phyloP scores from a whole-genome alignment of 2,797 vertebrate genomes.

The Sebastes taczanowskii region DNA sequence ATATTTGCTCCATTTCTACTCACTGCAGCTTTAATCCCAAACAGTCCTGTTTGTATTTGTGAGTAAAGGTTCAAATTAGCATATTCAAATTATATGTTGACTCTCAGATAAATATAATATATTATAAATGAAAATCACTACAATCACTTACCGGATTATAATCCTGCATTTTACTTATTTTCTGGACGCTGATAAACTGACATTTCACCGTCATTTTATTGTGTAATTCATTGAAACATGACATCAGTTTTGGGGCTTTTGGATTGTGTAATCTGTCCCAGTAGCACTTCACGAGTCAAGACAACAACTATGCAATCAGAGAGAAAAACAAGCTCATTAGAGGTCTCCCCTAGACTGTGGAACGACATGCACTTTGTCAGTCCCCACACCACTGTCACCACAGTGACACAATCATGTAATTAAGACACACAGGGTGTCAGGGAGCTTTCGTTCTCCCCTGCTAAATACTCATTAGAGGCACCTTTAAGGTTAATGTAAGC shows the following conservation, averaged over 20 bases:
- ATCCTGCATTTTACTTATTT: neutral
- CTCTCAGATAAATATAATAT: neutral
- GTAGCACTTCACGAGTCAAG: slow-evolving; percentile 46
- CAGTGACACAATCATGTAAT: slow-evolving; percentile 78
- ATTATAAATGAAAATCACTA: neutral
- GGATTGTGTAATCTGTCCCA: slow-evolving; percentile 48
- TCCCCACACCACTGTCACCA: slow-evolving; percentile 74
- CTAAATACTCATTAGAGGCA: slow-evolving; percentile 77
- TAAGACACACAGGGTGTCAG: slow-evolving; percentile 68
- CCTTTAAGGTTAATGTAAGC: slow-evolving; percentile 78
- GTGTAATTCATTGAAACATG: neutral
- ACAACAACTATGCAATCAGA: slow-evolving; percentile 64
- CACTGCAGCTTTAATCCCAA: neutral
- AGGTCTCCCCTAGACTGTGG: slow-evolving; percentile 55
- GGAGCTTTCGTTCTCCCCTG: slow-evolving; percentile 70
- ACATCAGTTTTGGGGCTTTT: neutral
- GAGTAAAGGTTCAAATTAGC: neutral
- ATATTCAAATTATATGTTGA: neutral
- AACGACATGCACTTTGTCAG: slow-evolving; percentile 57
- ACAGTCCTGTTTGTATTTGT: neutral
- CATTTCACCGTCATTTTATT: neutral
- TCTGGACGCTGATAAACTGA: neutral
- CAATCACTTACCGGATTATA: neutral
- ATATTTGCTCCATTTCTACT: too few relatives aligned
- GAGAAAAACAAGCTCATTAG: slow-evolving; percentile 80